Base-by-base conservation (phyloP, 2,113 vertebrate genomes). In the Zeus faber region DNA sequence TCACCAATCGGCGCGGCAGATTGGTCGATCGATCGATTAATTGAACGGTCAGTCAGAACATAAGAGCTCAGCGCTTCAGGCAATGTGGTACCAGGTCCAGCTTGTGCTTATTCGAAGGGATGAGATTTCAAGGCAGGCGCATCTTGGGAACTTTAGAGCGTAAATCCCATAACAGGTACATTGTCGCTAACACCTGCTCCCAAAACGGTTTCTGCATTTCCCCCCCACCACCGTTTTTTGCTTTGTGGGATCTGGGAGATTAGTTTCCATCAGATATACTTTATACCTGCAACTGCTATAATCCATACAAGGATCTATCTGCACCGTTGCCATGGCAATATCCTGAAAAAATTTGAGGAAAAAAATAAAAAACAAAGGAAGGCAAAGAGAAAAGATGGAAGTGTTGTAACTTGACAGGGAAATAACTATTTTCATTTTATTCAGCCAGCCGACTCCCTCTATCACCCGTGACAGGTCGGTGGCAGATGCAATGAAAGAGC, bases 301-400 rank as follows among this genome's bases (percentile, higher is more conserved):
- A n/a, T 71, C 68, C 74, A 53, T 46, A 68, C 73, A 76, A 74
- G 68, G n/a, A n/a, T n/a, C n/a, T n/a, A n/a, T n/a, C n/a, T 29
- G 56, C 68, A 81, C 80, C 66, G 87, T 89, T 89, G 84, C 86
- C 85, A 89, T 89, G 83, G 81, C 67, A 76, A 88, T 82, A 69
- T 73, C 65, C 66, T n/a, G 21, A 45, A 37, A 33, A 43, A 43
- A 51, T 18, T 16, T 22, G 45, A 29, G 37, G 37, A 33, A 54
- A 43, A 22, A 20, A 18, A 13, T 45, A 45, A 45, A 33, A 24
- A 21, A 54, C 16, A 33, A 33, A 25, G 31, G 31, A 43, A 27
- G 14, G 20, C 9, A 26, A 39, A n/a, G 18, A 6, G 44, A 58
- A 14, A 10, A 39, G 35, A 49, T 14, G 65, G 81, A 79, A 56